Conservation (phyloP, 2,797 vertebrate species). For the Molossus molossus region DNA sequence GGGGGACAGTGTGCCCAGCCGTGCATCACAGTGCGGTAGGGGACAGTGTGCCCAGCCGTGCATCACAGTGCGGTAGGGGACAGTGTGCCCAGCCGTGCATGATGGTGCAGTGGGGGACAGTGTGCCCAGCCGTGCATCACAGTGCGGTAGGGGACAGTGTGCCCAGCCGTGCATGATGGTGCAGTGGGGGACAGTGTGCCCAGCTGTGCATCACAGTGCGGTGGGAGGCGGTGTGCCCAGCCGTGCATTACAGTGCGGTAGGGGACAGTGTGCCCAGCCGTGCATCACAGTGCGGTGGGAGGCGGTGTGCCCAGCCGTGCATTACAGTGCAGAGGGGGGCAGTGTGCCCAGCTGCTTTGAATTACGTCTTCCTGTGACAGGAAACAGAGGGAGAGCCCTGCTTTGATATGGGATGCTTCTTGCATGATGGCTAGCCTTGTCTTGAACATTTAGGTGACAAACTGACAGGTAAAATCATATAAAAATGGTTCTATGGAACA, state of each 20-base stretch:
- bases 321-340: not conserved
- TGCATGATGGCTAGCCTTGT: not conserved
- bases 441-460: not conserved
- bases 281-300: too few species aligned
- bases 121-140: too few species aligned
- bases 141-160: accelerated
- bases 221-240: accelerated
- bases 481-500: not conserved
- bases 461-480: not conserved
- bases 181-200: too few species aligned
- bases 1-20: too few species aligned
- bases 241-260: too few species aligned
- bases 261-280: accelerated
- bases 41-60: accelerated
- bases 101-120: too few species aligned
- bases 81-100: accelerated
- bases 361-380: not conserved
- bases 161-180: accelerated
- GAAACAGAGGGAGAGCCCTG: not conserved
- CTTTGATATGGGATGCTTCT: not conserved
- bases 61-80: too few species aligned
- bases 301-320: accelerated
- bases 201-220: accelerated
- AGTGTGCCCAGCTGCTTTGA: accelerated
- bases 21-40: too few species aligned